Evolutionary conservation across 2,888 invertebrate species (phyloP), one percentile per base, ranked within the genome.

Genomic region (Epistrophe grossulariae): DNA sequence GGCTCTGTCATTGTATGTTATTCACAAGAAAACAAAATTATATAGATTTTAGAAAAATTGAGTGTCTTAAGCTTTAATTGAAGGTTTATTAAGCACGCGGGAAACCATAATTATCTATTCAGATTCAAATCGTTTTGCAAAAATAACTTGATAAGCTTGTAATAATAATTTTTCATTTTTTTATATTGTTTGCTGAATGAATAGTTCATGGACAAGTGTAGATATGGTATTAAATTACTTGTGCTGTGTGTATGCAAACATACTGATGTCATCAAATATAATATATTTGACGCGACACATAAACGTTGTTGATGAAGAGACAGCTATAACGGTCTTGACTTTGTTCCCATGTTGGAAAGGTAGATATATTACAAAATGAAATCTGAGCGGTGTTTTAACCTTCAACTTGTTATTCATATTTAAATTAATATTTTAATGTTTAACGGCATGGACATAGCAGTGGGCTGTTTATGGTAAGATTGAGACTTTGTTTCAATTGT

Each of bases 331-430:
- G 71, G 17, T 84, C 84, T 84, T 84, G 84, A 80, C 76, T 77
- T 84, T 84, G 76, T 80, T 84, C 79, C 52, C 80, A 80, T 80
- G 60, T 38, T 43, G 45, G 59, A 73, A 78, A 73, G 45, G n/a
- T n/a, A 73, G 45, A 8, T n/a, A 73, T 31, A 24, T 35, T 40
- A 40, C 38, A 60, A 73, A 50, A 35, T 45, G 62, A 74, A 70
- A 79, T 74, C 68, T 40, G n/a, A 59, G 17, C 35, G 59, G 68
- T 17, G n/a, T 59, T 62, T 79, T 62, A 40, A 62, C 79, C 79
- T 74, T 74, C 74, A 74, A 76, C 62, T 64, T 71, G 68, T 60
- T 73, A 45, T 45, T 64, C 59, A 28, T 50, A 72, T 72, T 72
- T 13, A 43, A 48, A 77, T 48, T 35, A 45, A 8, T 17, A 43